Base-by-base conservation (phyloP, 2,113 vertebrate genomes). In the Pangasianodon hypophthalmus region DNA sequence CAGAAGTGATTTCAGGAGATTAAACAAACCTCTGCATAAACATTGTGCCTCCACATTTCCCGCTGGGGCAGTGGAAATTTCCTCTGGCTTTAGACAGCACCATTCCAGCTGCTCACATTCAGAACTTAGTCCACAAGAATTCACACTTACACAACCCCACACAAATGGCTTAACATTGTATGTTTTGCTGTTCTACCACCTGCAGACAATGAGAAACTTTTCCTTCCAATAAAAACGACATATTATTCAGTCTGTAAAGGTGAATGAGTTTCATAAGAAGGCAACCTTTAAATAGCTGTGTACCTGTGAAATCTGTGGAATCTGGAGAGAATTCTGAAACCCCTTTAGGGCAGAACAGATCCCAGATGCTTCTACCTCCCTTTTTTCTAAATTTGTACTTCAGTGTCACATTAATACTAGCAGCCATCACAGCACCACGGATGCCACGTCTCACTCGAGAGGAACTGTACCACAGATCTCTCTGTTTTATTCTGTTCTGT, bases 21-120 rank as follows among this genome's bases (percentile, higher is more conserved):
- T 87, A 79, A 56, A 60, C 29, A 32, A 67, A 54, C 19, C 50
- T 56, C 84, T 54, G 41, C 11, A 84, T 29, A 69, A 83, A 56
- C 21, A 13, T 24, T 26, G 16, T 60, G 41, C 46, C 85, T 75
- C 62, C 19, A 64, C n/a, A 54, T n/a, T 73, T 87, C 41, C 48
- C 71, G 50, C 11, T 37, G 64, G 21, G 58, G 54, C 85, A 85
- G 37, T 91, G 86, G 82, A 90, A 90, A 90, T 85, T 90, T 91
- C 85, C 86, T 80, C 73, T 85, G 86, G 85, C 80, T 60, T 32
- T 14, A 52, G 8, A 37, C 58, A n/a, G 24, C 54, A 48, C 46
- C 46, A 56, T 58, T 73, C 64, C 52, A 60, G 46, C 86, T 48
- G 10, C 86, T 87, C 64, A 32, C 26, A 62, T 58, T 54, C 56